Conservation (phyloP, 2,888 invertebrate genomes). For the Hirtodrosophila trivittata region DNA sequence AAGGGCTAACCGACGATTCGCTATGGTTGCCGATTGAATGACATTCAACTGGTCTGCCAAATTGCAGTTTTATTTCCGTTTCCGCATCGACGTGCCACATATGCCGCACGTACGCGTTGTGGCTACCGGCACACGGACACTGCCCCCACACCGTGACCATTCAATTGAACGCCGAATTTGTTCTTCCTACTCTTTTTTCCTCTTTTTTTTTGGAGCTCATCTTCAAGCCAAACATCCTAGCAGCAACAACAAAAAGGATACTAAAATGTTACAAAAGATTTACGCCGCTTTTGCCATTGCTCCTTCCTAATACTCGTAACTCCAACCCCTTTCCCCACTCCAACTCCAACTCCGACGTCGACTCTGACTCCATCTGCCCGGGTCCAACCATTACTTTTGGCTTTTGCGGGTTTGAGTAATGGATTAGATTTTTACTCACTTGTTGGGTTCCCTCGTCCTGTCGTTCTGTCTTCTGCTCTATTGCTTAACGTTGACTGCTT, state of each 20-base stretch:
- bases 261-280: slow-evolving; percentile 75
- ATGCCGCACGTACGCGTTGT: slow-evolving; percentile 53
- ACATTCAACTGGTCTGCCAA: slow-evolving; percentile 71
- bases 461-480: no score
- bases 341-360: background rate
- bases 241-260: slow-evolving; percentile 46
- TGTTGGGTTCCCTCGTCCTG: slow-evolving; percentile 43
- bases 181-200: slow-evolving; percentile 7
- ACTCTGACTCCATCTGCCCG: slow-evolving; percentile 3
- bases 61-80: slow-evolving; percentile 75
- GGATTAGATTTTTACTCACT: slow-evolving; percentile 77
- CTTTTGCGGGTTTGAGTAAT: slow-evolving; percentile 75
- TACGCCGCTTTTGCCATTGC: slow-evolving; percentile 55
- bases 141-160: slow-evolving; percentile 22
- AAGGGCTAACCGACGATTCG: slow-evolving; percentile 56
- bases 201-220: slow-evolving; percentile 39
- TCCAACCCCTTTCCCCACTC: slow-evolving; percentile 8
- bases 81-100: slow-evolving; percentile 61
- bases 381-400: slow-evolving; percentile 62
- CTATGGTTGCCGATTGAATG: slow-evolving; percentile 55
- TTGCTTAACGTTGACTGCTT: slow-evolving; percentile 24
- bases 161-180: slow-evolving; percentile 48
- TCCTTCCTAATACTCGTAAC: no score
- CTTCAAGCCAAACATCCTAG: slow-evolving; percentile 29
- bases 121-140: slow-evolving; percentile 9